Evolutionary conservation across 2,113 vertebrate genomes (phyloP).

Genomic region (Mohoua ochrocephala): DNA sequence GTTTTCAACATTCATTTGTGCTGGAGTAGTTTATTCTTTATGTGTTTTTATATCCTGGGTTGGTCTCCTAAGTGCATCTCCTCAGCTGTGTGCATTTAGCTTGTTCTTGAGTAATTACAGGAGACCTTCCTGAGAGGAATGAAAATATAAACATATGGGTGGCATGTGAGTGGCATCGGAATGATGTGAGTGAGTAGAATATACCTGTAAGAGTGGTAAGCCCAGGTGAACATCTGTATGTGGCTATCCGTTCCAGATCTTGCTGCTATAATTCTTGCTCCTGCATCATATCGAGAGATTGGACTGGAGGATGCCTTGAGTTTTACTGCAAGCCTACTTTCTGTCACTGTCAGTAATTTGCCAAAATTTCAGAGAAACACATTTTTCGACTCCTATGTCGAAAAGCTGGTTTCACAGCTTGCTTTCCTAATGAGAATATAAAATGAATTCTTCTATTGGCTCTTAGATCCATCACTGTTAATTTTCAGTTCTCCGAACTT

Average conservation of each 20-base stretch:
- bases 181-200: neutral
- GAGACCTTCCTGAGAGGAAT: neutral
- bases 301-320: neutral
- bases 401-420: neutral
- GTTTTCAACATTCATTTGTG: neutral
- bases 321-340: neutral
- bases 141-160: neutral
- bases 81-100: neutral
- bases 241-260: neutral
- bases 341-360: neutral
- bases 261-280: neutral
- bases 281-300: neutral
- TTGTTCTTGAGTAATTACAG: conserved; percentile 9
- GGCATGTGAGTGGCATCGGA: neutral
- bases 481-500: neutral
- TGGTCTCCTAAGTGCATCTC: neutral
- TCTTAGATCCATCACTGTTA: neutral
- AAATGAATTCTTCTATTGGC: neutral
- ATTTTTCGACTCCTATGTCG: neutral
- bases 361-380: neutral
- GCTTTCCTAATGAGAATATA: neutral
- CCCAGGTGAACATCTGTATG: neutral
- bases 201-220: neutral
- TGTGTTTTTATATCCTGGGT: neutral
- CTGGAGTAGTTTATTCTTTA: neutral